Base-by-base conservation (phyloP, 2,797 vertebrate species). In the Rhinophrynus dorsalis region DNA sequence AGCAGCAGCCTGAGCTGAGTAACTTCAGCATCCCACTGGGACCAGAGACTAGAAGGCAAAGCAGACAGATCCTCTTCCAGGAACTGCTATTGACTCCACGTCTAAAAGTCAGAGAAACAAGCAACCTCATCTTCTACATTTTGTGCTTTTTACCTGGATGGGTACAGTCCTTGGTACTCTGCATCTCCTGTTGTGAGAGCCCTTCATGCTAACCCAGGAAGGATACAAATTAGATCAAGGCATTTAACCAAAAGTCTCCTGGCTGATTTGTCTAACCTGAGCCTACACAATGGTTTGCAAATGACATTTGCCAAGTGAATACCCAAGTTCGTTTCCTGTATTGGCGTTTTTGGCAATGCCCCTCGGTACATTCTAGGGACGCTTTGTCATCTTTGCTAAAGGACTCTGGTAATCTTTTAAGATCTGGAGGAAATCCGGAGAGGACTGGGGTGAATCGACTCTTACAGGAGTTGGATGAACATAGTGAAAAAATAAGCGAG, bases 241-340 rank as follows among this genome's bases (percentile, higher is more conserved):
- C 23, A 29, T 21, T 2, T 11, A 8, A 33, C 12, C 10, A 13
- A 18, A n/a, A 23, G 13, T 20, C 54, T 7, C 8, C 33, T 20
- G 18, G 3, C 5, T 24, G 1, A 12, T n/a, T n/a, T n/a, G n/a
- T n/a, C n/a, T n/a, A n/a, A n/a, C 10, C 35, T 32, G 30, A 55
- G 13, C 66, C 35, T 44, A 20, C 57, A 64, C 42, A 4, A 71
- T 71, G 68, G 68, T 71, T n/a, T n/a, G n/a, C n/a, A n/a, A n/a
- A n/a, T n/a, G n/a, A n/a, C n/a, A n/a, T n/a, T n/a, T n/a, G n/a
- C n/a, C n/a, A n/a, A n/a, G n/a, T n/a, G n/a, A n/a, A n/a, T n/a
- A n/a, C n/a, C n/a, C n/a, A n/a, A n/a, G n/a, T n/a, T n/a, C n/a
- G n/a, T n/a, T n/a, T n/a, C n/a, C n/a, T n/a, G n/a, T n/a, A n/a